phyloP scores from a whole-genome alignment of 2,888 invertebrate species.

The Listrodromus nycthemerus region DNA sequence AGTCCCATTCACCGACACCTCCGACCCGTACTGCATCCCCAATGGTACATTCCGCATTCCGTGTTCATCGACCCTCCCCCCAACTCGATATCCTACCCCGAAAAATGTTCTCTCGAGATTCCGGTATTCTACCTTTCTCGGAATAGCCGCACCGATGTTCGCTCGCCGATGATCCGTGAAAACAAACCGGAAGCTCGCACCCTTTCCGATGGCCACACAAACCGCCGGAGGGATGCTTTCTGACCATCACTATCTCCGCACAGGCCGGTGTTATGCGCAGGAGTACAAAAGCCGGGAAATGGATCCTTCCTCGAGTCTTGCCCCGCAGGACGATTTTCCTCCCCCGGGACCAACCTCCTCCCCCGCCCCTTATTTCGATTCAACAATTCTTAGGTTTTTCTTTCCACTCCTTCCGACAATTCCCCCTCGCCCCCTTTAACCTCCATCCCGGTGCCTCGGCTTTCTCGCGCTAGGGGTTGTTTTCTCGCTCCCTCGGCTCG shows the following conservation, averaged over 20 bases:
- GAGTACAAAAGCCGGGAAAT: constrained; percentile 46
- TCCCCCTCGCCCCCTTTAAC: neutral
- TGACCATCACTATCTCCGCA: neutral
- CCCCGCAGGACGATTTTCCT: neutral
- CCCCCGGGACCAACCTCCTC: neutral
- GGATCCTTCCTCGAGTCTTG: constrained; percentile 38
- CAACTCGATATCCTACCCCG: neutral
- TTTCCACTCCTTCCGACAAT: neutral
- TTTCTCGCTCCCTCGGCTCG: constrained; percentile 45
- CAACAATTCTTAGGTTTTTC: constrained; percentile 20
- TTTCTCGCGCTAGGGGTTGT: constrained; percentile 55
- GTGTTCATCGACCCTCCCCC: constrained; percentile 1
- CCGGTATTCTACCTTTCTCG: neutral
- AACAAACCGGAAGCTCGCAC: constrained; percentile 47
- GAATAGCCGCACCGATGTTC: neutral
- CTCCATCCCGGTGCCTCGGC: constrained; percentile 33
- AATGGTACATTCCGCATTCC: neutral
- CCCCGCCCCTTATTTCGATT: constrained; percentile 19
- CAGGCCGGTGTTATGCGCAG: constrained; percentile 13
- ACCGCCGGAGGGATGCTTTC: neutral
- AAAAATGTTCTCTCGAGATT: neutral
- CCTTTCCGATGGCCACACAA: constrained; percentile 25
- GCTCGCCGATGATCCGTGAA: constrained; percentile 4
- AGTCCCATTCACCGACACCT: neutral
- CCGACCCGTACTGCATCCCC: neutral